A percentile compares a stretch with the other conserved stretches of the same genome.
These are phyloP conservation scores for Psilopogon haemacephalus DNA, from an alignment of 2,113 vertebrate genomes.

Conservation along the genomic window DNA sequence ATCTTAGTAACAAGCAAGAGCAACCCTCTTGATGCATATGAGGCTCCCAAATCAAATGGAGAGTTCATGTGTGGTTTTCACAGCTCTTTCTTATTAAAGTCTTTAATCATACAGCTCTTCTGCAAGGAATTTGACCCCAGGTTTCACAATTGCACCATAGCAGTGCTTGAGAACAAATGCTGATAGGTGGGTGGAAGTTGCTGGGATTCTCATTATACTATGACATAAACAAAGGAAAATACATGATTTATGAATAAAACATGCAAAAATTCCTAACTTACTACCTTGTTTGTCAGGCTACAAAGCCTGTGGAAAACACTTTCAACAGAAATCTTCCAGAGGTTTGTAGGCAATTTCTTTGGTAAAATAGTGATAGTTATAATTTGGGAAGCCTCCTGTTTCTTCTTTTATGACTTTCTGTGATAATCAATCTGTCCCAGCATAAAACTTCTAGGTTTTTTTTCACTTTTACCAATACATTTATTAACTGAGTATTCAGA, in stretches of 20 bases:
- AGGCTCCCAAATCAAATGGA: neutral
- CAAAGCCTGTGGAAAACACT: neutral
- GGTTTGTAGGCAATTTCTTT: neutral
- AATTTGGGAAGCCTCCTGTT: neutral
- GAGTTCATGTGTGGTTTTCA: neutral
- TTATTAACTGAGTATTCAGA: neutral
- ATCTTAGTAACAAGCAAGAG: neutral
- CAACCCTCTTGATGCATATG: neutral
- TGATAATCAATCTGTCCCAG: neutral
- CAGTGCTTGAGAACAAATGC: neutral
- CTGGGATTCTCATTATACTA: neutral
- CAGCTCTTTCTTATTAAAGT: neutral
- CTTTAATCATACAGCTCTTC: neutral
- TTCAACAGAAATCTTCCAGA: neutral
- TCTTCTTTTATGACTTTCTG: neutral
- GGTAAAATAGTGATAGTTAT: neutral
- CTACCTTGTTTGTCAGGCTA: neutral
- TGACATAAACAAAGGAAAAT: neutral
- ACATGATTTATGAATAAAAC: neutral
- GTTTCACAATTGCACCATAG: neutral
- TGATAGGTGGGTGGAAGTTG: neutral
- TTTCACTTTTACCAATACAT: neutral
- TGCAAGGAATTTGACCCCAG: neutral
- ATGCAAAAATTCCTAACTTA: neutral
- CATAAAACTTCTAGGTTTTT: neutral